Evolutionary conservation across 2,113 vertebrate species (phyloP).

Genomic region (Orycteropus afer): DNA sequence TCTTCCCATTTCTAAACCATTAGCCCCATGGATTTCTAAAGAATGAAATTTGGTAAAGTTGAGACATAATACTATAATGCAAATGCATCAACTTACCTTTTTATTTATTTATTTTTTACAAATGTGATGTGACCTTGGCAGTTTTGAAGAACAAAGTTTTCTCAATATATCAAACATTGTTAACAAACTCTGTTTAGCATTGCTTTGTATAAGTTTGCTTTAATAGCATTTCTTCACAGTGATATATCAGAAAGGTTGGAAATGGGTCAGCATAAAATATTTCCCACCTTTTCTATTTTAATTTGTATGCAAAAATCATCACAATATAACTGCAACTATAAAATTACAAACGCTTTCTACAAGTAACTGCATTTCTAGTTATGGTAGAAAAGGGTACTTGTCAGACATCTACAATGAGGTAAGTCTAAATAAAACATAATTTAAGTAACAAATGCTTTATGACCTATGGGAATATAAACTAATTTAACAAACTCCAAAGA

Average conservation of each 20-base stretch:
- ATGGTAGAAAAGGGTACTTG: slow-evolving; percentile 90
- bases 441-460: not conserved
- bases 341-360: slow-evolving; percentile 99
- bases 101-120: no score
- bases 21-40: slow-evolving; percentile 83
- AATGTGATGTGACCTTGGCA: slow-evolving; percentile 93
- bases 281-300: slow-evolving; percentile 86
- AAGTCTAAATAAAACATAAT: slow-evolving; percentile 60
- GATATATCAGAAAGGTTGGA: slow-evolving; percentile 97
- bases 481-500: slow-evolving; percentile 83
- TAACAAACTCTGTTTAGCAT: slow-evolving; percentile 90
- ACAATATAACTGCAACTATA: slow-evolving; percentile 90
- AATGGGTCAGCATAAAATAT: slow-evolving; percentile 88
- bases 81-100: slow-evolving; percentile 87
- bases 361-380: slow-evolving; percentile 93
- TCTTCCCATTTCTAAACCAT: slow-evolving; percentile 74
- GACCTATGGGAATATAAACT: slow-evolving; percentile 33
- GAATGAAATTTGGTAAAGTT: slow-evolving; percentile 83
- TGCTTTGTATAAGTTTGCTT: slow-evolving; percentile 91
- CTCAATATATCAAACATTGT: slow-evolving; percentile 90
- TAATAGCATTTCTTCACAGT: slow-evolving; percentile 98
- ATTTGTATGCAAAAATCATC: slow-evolving; percentile 88
- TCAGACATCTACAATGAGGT: slow-evolving; percentile 83
- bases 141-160: slow-evolving; percentile 91
- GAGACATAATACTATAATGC: slow-evolving; percentile 83